Base-by-base conservation (phyloP, 2,888 invertebrate species). In the Hirtodrosophila duncani region DNA sequence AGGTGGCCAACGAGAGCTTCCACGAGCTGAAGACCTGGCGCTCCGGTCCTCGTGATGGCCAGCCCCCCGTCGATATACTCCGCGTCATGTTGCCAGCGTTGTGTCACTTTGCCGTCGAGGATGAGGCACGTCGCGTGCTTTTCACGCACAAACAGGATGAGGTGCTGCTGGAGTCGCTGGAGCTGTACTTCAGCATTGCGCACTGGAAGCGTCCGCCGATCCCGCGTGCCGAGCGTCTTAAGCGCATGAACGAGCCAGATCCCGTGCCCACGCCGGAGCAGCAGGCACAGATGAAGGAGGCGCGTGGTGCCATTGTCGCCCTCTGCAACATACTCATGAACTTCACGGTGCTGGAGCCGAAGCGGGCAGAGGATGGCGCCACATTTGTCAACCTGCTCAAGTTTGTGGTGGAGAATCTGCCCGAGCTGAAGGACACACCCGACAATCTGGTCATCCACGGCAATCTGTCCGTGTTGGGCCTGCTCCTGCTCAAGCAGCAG, bases 321-420 rank as follows among this genome's bases (percentile, higher is more conserved):
- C 90, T 95, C 18, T 97, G 96, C 86, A 96, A 96, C 82, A 93
- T 96, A 50, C 91, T 97, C 64, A 95, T 97, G 94, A 97, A 97
- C 84, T 89, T 97, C 2, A 94, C 95, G 8, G 97, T 97, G 0
- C 86, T 97, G 51, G 97, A 97, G 71, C 92, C 94, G 0, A 93
- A 94, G 85, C 88, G 94, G 33, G 94, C 95, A 3, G 94, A 94
- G 82, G 92, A 92, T 62, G 93, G 93, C 51, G 88, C 90, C 36
- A 88, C 93, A 7, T 96, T 96, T 83, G 91, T 92, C 63, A 92
- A 92, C 46, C 88, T 97, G 21, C 88, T 97, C 6, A 94, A 94
- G 84, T 96, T 95, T 80, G 92, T 95, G 41, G 94, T 95, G 69
- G 93, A 93, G 74, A 93, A 94, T 85, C 87, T 96, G 39, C 94